Conservation (phyloP, 2,113 vertebrate species). For the Felis catus region DNA sequence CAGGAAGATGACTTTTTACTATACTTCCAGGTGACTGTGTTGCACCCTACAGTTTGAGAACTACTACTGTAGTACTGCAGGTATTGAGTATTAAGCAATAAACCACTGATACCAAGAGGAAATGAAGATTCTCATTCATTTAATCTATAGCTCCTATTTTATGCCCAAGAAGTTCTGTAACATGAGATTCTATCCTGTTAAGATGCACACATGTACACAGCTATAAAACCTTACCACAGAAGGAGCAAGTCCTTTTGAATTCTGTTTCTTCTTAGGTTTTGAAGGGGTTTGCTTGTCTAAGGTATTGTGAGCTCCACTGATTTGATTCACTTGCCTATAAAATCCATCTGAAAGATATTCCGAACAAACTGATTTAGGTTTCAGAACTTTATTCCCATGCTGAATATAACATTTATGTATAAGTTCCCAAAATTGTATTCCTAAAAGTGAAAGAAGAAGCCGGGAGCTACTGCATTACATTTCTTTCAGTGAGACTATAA, state of each 20-base stretch:
- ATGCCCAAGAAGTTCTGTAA: neutral
- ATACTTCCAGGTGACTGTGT: neutral
- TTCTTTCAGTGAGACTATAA: neutral
- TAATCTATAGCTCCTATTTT: neutral
- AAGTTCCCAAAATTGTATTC: slow-evolving; percentile 15
- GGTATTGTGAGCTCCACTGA: slow-evolving; percentile 96
- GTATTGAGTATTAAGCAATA: neutral
- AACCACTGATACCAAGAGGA: neutral
- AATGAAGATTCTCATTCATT: neutral
- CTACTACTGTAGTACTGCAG: neutral
- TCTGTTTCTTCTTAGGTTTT: slow-evolving; percentile 91
- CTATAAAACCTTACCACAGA: slow-evolving; percentile 90
- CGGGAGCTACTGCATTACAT: neutral
- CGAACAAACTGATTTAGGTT: slow-evolving; percentile 30
- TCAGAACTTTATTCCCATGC: neutral
- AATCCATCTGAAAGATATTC: slow-evolving; percentile 91
- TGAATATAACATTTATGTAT: neutral
- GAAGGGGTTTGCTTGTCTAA: slow-evolving; percentile 87
- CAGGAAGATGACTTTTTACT: slow-evolving; percentile 8
- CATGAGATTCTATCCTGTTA: neutral
- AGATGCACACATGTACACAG: neutral
- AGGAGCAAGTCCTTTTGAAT: slow-evolving; percentile 91
- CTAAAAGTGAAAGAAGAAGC: slow-evolving; percentile 30
- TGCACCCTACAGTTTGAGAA: neutral
- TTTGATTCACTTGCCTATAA: slow-evolving; percentile 97